Evolutionary conservation across 2,888 invertebrate genomes (phyloP).

Genomic region (Dioctria rufipes): DNA sequence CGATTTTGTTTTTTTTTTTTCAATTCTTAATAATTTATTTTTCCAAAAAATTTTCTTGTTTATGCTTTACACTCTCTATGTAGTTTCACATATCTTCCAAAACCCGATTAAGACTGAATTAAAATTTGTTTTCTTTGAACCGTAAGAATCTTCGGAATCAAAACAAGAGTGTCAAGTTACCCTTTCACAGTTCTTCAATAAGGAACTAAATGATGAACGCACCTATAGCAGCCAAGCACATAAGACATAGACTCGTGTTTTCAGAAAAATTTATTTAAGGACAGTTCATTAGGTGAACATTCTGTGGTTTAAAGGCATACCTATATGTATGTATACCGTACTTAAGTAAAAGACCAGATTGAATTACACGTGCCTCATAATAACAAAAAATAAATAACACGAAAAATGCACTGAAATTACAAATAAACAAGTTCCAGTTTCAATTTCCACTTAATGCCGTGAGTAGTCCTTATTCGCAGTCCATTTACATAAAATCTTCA

Average conservation of each 20-base stretch:
- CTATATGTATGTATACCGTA: not conserved
- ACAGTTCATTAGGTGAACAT: not conserved
- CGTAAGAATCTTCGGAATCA: not conserved
- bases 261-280: not conserved
- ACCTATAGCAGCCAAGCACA: not conserved
- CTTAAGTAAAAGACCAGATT: not conserved
- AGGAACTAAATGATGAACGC: not conserved
- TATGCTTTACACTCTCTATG: no score
- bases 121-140: not conserved
- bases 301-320: not conserved
- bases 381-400: slow-evolving; percentile 26
- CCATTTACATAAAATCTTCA: slow-evolving; percentile 29
- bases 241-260: not conserved
- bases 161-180: not conserved
- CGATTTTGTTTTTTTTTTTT: no score
- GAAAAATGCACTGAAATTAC: not conserved
- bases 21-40: no score
- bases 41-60: no score
- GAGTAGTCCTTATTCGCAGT: slow-evolving; percentile 36
- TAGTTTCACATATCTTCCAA: no score
- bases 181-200: not conserved
- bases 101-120: no score
- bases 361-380: slow-evolving; percentile 19
- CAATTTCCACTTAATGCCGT: slow-evolving; percentile 28
- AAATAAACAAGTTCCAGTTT: slow-evolving; percentile 25